Percentiles rank a stretch among this genome's conserved stretches.
phyloP scores from a whole-genome alignment of 2,797 vertebrate genomes.

The Rhinophrynus dorsalis region DNA sequence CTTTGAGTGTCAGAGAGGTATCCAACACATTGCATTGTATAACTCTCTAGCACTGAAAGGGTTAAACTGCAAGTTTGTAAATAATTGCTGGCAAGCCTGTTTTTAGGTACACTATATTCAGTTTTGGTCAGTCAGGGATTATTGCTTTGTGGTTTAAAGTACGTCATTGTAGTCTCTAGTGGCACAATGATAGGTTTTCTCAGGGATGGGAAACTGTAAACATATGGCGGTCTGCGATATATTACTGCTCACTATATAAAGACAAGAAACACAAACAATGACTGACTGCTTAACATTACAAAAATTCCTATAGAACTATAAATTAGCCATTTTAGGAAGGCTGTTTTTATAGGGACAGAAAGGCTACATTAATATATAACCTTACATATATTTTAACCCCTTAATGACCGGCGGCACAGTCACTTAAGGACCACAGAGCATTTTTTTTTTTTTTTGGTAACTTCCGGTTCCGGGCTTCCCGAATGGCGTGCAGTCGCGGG shows the following conservation, averaged over 20 bases:
- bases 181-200: conserved; percentile 42
- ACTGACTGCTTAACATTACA: conserved; percentile 26
- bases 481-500: no score
- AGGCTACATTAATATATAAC: background rate
- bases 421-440: no score
- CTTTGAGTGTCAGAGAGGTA: no score
- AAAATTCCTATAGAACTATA: conserved; percentile 23
- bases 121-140: conserved; percentile 31
- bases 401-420: no score
- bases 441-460: no score
- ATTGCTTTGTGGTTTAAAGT: conserved; percentile 37
- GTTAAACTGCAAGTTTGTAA: conserved; percentile 5
- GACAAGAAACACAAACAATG: conserved; percentile 44
- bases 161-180: conserved; percentile 50
- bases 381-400: no score
- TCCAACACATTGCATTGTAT: no score
- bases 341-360: background rate
- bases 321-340: conserved; percentile 14
- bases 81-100: conserved; percentile 29
- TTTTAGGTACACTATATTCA: conserved; percentile 34
- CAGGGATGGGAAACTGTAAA: conserved; percentile 46
- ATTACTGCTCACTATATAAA: conserved; percentile 45
- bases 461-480: no score
- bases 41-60: no score
- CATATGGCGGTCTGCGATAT: conserved; percentile 32